phyloP scores from a whole-genome alignment of 2,888 invertebrate genomes.

The Teleogryllus oceanicus region DNA sequence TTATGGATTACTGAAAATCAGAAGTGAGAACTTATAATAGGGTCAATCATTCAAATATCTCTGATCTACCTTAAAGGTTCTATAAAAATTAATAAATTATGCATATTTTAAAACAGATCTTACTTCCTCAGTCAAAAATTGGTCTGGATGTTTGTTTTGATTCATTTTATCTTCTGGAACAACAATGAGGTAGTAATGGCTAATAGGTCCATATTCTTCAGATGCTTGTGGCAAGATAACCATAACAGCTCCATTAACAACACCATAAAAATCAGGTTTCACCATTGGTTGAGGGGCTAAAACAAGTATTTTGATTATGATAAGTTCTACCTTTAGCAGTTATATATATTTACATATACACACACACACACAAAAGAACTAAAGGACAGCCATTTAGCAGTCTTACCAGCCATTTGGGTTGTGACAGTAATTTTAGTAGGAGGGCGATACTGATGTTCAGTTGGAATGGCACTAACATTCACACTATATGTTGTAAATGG shows the following conservation, averaged over 20 bases:
- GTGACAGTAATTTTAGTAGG: conserved; percentile 91
- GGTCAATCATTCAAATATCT: too few species aligned
- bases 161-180: conserved; percentile 84
- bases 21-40: too few species aligned
- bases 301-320: neutral
- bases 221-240: conserved; percentile 95
- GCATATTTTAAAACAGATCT: conserved; percentile 27
- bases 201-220: conserved; percentile 96
- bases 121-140: conserved; percentile 78
- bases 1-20: too few species aligned
- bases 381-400: neutral
- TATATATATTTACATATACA: too few species aligned
- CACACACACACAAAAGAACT: neutral
- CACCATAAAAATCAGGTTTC: conserved; percentile 89
- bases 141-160: conserved; percentile 79
- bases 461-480: conserved; percentile 85
- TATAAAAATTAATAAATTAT: too few species aligned
- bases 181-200: conserved; percentile 93
- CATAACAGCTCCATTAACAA: conserved; percentile 72
- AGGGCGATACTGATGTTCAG: conserved; percentile 76
- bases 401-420: conserved; percentile 80
- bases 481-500: conserved; percentile 94
- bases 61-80: too few species aligned
- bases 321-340: too few species aligned
- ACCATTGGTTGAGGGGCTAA: conserved; percentile 89